These are phyloP conservation scores for Peromyscus attwateri DNA, from an alignment of 2,797 vertebrate species.

Conservation along the genomic window DNA sequence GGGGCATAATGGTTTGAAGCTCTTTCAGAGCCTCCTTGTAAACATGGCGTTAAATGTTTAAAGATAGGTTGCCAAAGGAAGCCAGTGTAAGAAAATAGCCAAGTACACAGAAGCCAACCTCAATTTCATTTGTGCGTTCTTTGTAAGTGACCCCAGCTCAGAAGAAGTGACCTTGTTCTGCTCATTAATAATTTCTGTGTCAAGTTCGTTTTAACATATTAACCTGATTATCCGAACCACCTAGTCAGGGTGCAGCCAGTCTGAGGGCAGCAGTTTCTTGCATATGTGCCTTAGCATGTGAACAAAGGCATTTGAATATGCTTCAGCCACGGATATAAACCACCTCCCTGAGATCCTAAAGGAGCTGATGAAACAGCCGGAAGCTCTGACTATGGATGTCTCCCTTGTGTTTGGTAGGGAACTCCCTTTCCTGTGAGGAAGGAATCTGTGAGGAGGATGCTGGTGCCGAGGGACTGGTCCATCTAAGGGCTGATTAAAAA, in stretches of 20 bases:
- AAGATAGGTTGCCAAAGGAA: conserved; percentile 90
- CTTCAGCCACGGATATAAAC: conserved; percentile 81
- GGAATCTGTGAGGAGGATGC: background rate
- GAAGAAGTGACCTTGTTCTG: conserved; percentile 88
- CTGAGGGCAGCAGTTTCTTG: conserved; percentile 77
- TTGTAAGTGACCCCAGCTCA: conserved; percentile 89
- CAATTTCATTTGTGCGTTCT: conserved; percentile 90
- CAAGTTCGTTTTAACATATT: conserved; percentile 87
- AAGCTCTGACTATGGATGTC: background rate
- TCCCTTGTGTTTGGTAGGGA: conserved; percentile 56
- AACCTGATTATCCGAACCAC: conserved; percentile 87
- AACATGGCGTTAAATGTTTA: conserved; percentile 91
- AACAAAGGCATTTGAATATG: conserved; percentile 79
- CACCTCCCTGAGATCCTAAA: conserved; percentile 81
- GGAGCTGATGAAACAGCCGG: conserved; percentile 77
- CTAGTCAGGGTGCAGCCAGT: conserved; percentile 80
- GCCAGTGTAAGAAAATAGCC: conserved; percentile 90
- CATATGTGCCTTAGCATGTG: conserved; percentile 76
- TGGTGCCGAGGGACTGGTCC: background rate
- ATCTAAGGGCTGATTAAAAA: conserved; percentile 37
- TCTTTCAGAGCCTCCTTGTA: conserved; percentile 90
- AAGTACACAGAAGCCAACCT: conserved; percentile 91
- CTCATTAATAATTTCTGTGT: conserved; percentile 88
- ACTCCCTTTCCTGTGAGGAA: conserved; percentile 30
- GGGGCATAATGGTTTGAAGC: conserved; percentile 91